Percentiles rank a stretch among this genome's conserved stretches.
phyloP scores from a whole-genome alignment of 2,888 invertebrate genomes.

The Limulus polyphemus region DNA sequence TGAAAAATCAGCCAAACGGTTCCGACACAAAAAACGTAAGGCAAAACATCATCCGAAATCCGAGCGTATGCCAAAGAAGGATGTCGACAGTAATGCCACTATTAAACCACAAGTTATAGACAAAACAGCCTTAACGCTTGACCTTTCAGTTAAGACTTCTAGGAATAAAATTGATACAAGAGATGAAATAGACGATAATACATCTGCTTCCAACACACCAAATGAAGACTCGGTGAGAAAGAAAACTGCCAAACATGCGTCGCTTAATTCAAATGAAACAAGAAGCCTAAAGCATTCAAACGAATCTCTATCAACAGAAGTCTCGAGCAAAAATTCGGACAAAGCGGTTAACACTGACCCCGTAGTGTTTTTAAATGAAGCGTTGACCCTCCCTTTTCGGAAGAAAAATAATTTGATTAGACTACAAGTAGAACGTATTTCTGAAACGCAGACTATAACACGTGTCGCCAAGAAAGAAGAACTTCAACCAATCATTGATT shows the following conservation, averaged over 20 bases:
- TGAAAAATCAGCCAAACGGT: neutral
- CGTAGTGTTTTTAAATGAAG: no score
- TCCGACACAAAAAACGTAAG: no score
- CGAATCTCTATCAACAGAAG: neutral
- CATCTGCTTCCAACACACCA: conserved; percentile 4
- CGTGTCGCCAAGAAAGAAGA: conserved; percentile 25
- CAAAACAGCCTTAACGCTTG: conserved; percentile 43
- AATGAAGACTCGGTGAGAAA: neutral
- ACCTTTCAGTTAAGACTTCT: neutral
- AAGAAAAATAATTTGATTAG: conserved; percentile 13
- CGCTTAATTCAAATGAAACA: neutral
- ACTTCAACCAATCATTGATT: conserved; percentile 19
- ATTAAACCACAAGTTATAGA: conserved; percentile 40
- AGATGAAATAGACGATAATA: conserved; percentile 5
- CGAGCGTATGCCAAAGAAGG: neutral
- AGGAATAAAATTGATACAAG: conserved; percentile 6
- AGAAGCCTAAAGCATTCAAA: neutral
- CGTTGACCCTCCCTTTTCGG: neutral
- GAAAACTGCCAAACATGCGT: neutral
- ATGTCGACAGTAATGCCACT: conserved; percentile 14
- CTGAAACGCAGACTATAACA: conserved; percentile 40
- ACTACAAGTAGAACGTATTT: conserved; percentile 33
- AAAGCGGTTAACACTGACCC: no score
- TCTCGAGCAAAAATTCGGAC: neutral
- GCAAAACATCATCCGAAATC: conserved; percentile 9